Evolutionary conservation across 2,888 invertebrate genomes (phyloP).

Genomic region (Crocallis elinguaria): DNA sequence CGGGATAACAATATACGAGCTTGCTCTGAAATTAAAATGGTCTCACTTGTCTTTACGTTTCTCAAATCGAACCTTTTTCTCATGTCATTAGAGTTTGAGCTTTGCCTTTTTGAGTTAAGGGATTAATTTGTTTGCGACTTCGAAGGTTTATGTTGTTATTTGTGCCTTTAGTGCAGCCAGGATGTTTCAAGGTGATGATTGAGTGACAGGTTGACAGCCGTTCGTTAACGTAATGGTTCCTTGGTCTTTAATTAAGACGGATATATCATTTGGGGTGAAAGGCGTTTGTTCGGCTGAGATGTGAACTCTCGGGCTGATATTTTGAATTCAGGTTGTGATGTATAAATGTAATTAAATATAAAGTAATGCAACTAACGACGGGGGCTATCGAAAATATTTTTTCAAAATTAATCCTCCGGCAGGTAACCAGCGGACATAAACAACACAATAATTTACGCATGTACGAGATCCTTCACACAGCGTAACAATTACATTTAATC

Average conservation of each 20-base stretch:
- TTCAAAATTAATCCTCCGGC: neutral
- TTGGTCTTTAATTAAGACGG: conserved; percentile 57
- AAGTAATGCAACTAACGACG: neutral
- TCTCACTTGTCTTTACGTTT: conserved; percentile 13
- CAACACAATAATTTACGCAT: conserved; percentile 9
- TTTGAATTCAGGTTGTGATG: neutral
- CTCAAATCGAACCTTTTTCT: neutral
- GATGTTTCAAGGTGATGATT: conserved; percentile 50
- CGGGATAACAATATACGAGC: conserved; percentile 16
- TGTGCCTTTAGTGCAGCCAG: conserved; percentile 26
- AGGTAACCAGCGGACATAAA: neutral
- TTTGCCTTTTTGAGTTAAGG: neutral
- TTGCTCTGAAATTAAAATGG: conserved; percentile 18
- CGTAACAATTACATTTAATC: conserved; percentile 22
- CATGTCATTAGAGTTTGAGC: conserved; percentile 1
- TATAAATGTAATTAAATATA: too few species aligned
- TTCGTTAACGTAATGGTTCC: conserved; percentile 54
- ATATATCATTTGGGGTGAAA: conserved; percentile 41
- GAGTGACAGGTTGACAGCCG: conserved; percentile 59
- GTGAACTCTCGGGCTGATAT: neutral
- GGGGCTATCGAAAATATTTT: neutral
- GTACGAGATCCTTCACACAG: conserved; percentile 8
- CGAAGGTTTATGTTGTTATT: conserved; percentile 3
- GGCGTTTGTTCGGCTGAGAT: conserved; percentile 23
- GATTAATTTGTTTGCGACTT: neutral